Evolutionary conservation across 2,113 vertebrate genomes (phyloP).

Genomic region (Murina feae): DNA sequence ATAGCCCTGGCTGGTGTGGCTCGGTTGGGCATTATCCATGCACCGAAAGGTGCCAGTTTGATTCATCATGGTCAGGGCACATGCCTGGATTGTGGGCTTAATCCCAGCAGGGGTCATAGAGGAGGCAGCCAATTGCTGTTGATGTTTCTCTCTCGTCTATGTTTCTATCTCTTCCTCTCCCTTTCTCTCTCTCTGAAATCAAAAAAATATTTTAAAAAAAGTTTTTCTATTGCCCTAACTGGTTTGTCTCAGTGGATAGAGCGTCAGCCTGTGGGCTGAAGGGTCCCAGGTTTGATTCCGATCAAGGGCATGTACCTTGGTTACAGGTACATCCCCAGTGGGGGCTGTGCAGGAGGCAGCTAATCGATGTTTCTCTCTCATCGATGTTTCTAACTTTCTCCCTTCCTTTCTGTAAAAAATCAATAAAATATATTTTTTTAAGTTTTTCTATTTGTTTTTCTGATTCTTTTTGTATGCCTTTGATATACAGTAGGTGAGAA

Average conservation of each 20-base stretch:
- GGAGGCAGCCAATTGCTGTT: neutral
- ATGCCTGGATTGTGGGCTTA: neutral
- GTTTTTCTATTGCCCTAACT: neutral
- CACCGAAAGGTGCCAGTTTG: neutral
- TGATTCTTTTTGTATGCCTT: neutral
- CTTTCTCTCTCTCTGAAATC: neutral
- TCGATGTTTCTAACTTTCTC: too few relatives aligned
- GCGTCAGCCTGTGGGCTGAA: too few relatives aligned
- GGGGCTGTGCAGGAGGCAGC: neutral
- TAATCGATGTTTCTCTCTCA: too few relatives aligned
- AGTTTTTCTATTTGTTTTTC: neutral
- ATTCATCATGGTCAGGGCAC: neutral
- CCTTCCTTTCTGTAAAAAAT: neutral
- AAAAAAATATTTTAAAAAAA: neutral
- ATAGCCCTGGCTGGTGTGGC: neutral
- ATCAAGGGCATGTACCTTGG: too few relatives aligned
- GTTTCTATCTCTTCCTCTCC: too few relatives aligned
- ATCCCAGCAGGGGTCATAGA: neutral
- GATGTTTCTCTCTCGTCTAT: too few relatives aligned
- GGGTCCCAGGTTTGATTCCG: too few relatives aligned
- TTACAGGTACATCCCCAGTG: too few relatives aligned
- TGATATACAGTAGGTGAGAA: neutral
- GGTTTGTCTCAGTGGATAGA: too few relatives aligned
- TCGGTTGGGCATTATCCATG: neutral
- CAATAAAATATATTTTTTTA: too few relatives aligned